Evolutionary conservation across 53 echinoderm and acorn worm genomes (phyloP).

Genomic region (Crossaster papposus): DNA sequence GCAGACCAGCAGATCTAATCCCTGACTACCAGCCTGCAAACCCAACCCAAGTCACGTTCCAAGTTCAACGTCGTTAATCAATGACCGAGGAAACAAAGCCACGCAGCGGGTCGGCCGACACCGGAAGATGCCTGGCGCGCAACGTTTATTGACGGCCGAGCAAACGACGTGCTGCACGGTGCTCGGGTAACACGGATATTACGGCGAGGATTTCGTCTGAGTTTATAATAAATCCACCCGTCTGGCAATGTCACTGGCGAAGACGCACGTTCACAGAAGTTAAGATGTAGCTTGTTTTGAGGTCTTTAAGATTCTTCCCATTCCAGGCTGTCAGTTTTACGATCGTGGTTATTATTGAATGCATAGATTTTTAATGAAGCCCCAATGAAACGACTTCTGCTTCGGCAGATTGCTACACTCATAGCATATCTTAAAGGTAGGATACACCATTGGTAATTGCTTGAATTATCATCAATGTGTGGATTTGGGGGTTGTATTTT

Average conservation of each 20-base stretch:
- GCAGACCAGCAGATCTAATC: background rate
- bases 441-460: no score
- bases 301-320: slow-evolving; percentile 6
- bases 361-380: no score
- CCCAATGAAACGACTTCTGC: no score
- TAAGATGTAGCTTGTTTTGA: background rate
- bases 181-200: slow-evolving; percentile 32
- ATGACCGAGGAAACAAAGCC: background rate
- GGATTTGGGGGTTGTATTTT: no score
- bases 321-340: background rate
- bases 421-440: no score
- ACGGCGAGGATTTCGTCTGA: background rate
- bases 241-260: background rate
- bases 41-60: slow-evolving; percentile 27
- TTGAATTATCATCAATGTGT: no score
- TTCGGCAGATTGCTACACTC: no score
- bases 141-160: slow-evolving; percentile 25
- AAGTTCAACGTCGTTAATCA: slow-evolving; percentile 44
- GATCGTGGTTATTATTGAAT: background rate
- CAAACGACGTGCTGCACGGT: slow-evolving; percentile 2
- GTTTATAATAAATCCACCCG: background rate
- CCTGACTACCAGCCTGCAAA: slow-evolving; percentile 10
- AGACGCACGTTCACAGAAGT: background rate
- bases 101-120: background rate
- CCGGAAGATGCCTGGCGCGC: slow-evolving; percentile 7